Base-by-base conservation (phyloP, 1,140 invertebrate genomes). In the Probaryconus sp. region DNA sequence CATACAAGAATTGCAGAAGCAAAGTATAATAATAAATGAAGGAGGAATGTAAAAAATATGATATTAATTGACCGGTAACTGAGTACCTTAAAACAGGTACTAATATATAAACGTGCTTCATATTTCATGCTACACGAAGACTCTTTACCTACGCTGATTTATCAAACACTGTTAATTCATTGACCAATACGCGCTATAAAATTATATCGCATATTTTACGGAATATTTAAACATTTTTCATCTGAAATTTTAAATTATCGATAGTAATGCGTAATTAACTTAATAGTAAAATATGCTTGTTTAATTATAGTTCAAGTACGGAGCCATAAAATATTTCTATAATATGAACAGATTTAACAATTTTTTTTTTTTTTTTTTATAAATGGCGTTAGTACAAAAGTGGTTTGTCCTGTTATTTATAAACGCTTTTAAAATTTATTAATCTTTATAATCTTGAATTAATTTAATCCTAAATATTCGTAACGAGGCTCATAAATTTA, bases 81-180 rank as follows among this genome's bases (percentile, higher is more conserved):
- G 30, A 50, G 30, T 33, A 50, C 47, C 30, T 31, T 20, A 50
- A 50, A 50, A 35, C 47, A 50, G 48, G 48, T 51, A 51, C 31
- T 35, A 51, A 51, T 51, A 51, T 38, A 51, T 51, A 51, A 51
- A 51, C 31, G 48, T 38, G 48, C 33, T 51, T 51, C 33, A 51
- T 51, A 51, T 51, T 51, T 51, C 48, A 51, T 51, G 33, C 14
- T 6, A 31, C 17, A 37, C 48, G 30, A 35, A 50, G 45, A 50
- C 45, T 20, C 35, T 50, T 33, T 50, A 33, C 45, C 35, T 21
- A 30, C 10, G 28, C 30, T 33, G 4, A 51, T 51, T 37, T 37
- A 51, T 51, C 33, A 51, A 37, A 10, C 6, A 24, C 33, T 37
- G 48, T 51, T 51, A 37, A 51, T 51, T 37, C 31, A 38, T 31